These are phyloP conservation scores for Muscina levida DNA, from an alignment of 2,888 invertebrate species.

Conservation along the genomic window DNA sequence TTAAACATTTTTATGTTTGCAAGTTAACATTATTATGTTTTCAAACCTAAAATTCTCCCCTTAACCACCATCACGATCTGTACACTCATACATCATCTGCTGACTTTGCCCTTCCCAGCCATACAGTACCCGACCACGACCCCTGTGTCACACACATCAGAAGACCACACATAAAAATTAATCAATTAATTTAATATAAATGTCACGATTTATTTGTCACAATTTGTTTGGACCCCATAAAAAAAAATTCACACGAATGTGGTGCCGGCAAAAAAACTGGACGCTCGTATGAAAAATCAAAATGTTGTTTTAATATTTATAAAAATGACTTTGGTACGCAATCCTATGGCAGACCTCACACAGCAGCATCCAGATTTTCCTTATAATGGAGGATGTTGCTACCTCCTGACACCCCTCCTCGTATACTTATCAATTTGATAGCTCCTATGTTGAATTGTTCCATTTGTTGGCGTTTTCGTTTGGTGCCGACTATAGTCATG, in stretches of 20 bases:
- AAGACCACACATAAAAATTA: constrained; percentile 54
- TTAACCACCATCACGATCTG: no score
- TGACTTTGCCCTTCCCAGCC: no score
- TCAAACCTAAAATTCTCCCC: no score
- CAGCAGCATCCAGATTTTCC: constrained; percentile 5
- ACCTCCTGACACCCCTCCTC: constrained; percentile 31
- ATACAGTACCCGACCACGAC: no score
- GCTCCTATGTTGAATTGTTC: constrained; percentile 46
- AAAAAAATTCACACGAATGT: background rate
- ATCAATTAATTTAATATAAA: constrained; percentile 65
- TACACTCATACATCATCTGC: no score
- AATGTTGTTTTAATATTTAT: constrained; percentile 60
- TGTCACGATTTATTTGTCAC: constrained; percentile 44
- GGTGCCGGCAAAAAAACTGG: background rate
- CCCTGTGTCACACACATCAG: no score
- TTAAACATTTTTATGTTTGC: no score
- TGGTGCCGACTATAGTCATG: constrained; percentile 34
- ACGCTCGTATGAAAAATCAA: constrained; percentile 8
- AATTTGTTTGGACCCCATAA: constrained; percentile 11
- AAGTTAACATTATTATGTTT: no score
- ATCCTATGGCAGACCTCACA: background rate
- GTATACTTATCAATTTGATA: constrained; percentile 62
- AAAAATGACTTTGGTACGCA: constrained; percentile 43
- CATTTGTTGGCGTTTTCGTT: constrained; percentile 26
- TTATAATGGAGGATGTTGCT: background rate